Evolutionary conservation across 2,888 invertebrate genomes (phyloP).

Genomic region (Crioceris asparagi): DNA sequence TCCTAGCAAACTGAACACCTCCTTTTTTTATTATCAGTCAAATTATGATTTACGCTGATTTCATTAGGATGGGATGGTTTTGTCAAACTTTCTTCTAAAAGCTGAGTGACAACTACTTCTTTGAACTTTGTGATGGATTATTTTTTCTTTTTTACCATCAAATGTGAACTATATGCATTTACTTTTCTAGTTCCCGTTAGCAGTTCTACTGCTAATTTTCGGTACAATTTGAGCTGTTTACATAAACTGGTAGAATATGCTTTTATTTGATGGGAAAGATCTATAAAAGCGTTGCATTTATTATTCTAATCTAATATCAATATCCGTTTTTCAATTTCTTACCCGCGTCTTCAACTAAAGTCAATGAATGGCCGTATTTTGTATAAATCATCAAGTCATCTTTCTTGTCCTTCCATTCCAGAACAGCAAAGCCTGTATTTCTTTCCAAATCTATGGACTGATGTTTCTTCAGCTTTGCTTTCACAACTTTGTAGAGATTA

Average conservation of each 20-base stretch:
- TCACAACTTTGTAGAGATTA: not conserved
- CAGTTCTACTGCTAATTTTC: not conserved
- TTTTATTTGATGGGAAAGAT: not conserved
- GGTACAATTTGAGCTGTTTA: not conserved
- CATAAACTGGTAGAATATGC: not conserved
- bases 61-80: not conserved
- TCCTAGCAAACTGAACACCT: not conserved
- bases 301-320: not conserved
- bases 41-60: not conserved
- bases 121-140: not conserved
- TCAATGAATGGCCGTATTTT: not conserved
- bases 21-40: not conserved
- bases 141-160: not conserved
- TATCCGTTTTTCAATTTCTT: not conserved
- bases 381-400: not conserved
- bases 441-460: not conserved
- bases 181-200: not conserved
- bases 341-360: not conserved
- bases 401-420: not conserved
- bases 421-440: not conserved
- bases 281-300: not conserved
- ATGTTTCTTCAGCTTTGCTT: not conserved
- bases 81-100: too few relatives aligned
- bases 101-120: not conserved
- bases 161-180: not conserved